Base-by-base conservation (phyloP, 2,113 vertebrate species). In the Semnopithecus entellus region DNA sequence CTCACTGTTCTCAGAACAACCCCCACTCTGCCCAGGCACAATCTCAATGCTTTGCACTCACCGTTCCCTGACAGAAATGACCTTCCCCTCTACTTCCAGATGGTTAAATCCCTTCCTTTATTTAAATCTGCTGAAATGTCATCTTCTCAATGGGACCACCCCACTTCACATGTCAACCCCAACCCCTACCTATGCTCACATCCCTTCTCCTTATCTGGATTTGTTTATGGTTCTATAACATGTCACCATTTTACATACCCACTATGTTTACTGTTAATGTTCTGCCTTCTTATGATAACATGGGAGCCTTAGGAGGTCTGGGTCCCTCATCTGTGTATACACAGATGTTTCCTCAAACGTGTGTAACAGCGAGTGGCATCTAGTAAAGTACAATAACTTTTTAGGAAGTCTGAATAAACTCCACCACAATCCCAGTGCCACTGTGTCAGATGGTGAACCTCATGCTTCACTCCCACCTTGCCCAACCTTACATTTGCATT, bases 1-100 rank as follows among this genome's bases (percentile, higher is more conserved):
- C 9, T 30, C 38, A 11, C 8, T 48, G 1, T 50, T 57, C 40
- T 38, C 13, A 64, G 25, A 70, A 38, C 3, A 32, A 38, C 35
- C 50, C 0, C 25, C 0, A 40, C 38, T 35, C 27, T 61, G 4
- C 16, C 18, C 3, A 23, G 8, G 20, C 14, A 11, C n/a, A n/a
- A 25, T 20, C 43, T 18, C 10, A 38, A 38, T n/a, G 55, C 30
- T 92, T 70, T n/a, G 27, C 30, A 45, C 10, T 50, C 32, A 25
- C 43, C 40, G 9, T 23, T 64, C 8, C 50, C 9, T 10, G 1
- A 50, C 23, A 57, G 30, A 10, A 45, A 57, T 55, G 52, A 64
- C 78, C 59, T 55, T 91, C 5, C 25, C 43, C 35, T 57, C 72
- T 35, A 20, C 8, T 17, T 59, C 52, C 12, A 22, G 20, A 43